Evolutionary conservation across 2,113 vertebrate genomes (phyloP).

Genomic region (Crocuta crocuta): DNA sequence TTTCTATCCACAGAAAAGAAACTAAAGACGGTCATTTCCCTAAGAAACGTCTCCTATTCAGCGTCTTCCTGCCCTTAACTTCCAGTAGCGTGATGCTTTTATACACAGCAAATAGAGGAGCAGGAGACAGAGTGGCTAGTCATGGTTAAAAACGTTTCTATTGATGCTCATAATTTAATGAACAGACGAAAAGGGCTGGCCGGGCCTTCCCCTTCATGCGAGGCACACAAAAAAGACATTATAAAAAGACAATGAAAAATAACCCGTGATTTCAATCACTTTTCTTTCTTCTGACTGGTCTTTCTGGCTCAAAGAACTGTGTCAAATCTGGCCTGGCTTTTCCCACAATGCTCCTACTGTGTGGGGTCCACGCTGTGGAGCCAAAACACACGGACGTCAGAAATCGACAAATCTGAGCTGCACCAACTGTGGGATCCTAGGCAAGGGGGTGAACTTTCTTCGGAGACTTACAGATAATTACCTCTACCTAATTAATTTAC

Average conservation of each 20-base stretch:
- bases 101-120: constrained; percentile 25
- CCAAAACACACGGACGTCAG: neutral
- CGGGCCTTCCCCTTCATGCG: constrained; percentile 26
- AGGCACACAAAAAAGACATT: constrained; percentile 67
- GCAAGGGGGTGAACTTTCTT: neutral
- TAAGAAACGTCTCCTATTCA: constrained; percentile 33
- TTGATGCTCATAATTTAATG: constrained; percentile 70
- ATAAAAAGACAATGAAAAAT: constrained; percentile 63
- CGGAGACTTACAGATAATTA: neutral
- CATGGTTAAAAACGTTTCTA: constrained; percentile 48
- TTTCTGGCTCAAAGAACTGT: constrained; percentile 67
- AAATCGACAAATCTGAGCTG: neutral
- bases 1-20: constrained; percentile 23
- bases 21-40: constrained; percentile 9
- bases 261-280: constrained; percentile 58
- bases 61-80: neutral
- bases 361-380: neutral
- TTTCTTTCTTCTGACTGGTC: constrained; percentile 43
- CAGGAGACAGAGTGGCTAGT: constrained; percentile 44
- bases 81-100: constrained; percentile 65
- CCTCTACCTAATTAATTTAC: neutral
- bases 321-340: constrained; percentile 45
- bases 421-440: neutral
- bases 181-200: constrained; percentile 62
- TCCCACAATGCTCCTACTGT: constrained; percentile 58